These are phyloP conservation scores for Sipha maydis DNA, from an alignment of 2,888 invertebrate genomes.

Conservation along the genomic window DNA sequence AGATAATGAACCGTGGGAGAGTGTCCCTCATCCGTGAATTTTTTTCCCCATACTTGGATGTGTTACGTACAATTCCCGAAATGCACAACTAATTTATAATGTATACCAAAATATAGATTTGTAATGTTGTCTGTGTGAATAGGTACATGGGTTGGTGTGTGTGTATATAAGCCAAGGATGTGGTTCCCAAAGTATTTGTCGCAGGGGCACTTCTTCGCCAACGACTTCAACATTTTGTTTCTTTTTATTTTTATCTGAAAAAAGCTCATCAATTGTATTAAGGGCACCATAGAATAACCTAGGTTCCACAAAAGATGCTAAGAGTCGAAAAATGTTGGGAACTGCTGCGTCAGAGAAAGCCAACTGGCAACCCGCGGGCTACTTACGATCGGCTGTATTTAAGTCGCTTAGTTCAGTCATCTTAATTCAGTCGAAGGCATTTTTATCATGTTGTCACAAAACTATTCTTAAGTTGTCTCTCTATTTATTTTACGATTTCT, in stretches of 20 bases:
- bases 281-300: no score
- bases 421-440: neutral
- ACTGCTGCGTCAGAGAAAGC: neutral
- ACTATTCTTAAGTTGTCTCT: no score
- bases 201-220: no score
- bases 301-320: no score
- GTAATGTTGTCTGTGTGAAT: neutral
- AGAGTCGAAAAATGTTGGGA: no score
- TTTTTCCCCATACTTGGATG: neutral
- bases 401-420: neutral
- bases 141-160: neutral
- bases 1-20: neutral
- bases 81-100: neutral
- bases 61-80: neutral
- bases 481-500: no score
- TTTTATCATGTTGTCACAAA: no score
- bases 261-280: no score
- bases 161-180: neutral
- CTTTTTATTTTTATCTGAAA: no score
- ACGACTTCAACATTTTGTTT: no score
- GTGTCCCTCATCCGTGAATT: neutral
- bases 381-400: neutral
- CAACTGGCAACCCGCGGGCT: neutral
- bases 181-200: no score
- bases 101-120: neutral